A percentile compares a stretch with the other conserved stretches of the same genome.
Evolutionary conservation across 2,113 vertebrate genomes (phyloP).

Genomic region (Aegotheles bennettii): DNA sequence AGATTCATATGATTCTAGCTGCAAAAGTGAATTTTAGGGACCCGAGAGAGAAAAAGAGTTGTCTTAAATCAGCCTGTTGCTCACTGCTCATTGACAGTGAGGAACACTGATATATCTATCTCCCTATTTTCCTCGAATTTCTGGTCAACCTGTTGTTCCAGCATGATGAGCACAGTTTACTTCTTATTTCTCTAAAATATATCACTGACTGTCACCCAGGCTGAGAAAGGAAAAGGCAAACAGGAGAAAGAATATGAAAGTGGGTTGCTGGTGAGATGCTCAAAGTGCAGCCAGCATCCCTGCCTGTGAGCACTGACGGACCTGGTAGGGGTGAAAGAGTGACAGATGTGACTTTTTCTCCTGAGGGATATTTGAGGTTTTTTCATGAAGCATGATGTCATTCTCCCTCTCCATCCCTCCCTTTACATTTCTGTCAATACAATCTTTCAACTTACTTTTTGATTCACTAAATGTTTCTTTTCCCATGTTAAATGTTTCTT

Average conservation of each 20-base stretch:
- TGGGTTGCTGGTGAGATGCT: neutral
- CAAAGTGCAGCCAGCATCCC: neutral
- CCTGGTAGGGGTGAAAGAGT: neutral
- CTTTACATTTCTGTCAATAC: neutral
- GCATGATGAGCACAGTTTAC: neutral
- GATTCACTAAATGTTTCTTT: neutral
- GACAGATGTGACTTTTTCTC: neutral
- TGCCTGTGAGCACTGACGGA: neutral
- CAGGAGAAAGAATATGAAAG: neutral
- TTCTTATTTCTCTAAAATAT: neutral
- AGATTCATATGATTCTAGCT: neutral
- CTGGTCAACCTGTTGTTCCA: neutral
- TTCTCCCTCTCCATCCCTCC: neutral
- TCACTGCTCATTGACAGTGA: neutral
- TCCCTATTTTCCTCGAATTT: neutral
- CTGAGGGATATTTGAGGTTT: neutral
- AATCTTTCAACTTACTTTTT: neutral
- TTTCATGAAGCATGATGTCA: neutral
- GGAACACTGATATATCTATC: neutral
- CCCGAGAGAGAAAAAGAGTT: neutral
- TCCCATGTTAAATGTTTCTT: neutral
- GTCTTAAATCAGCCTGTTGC: neutral
- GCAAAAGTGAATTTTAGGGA: neutral
- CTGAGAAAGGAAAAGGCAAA: neutral
- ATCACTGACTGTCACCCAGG: neutral